phyloP scores from a whole-genome alignment of 2,888 invertebrate genomes.

The Rhamphomyia laevipes region DNA sequence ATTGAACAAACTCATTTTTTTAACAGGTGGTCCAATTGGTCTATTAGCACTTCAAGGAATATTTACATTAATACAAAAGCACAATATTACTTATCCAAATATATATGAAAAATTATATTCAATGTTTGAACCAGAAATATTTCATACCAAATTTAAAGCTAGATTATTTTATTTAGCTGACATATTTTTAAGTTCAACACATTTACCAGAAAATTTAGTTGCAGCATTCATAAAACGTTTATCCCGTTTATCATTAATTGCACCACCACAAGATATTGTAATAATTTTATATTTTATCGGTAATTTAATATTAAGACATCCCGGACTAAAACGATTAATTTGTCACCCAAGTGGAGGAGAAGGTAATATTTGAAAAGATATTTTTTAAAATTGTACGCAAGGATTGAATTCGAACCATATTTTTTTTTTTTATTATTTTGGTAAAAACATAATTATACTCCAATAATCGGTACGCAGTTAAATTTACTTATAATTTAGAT shows the following conservation, averaged over 20 bases:
- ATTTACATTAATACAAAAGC: conserved; percentile 74
- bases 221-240: conserved; percentile 89
- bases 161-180: conserved; percentile 81
- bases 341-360: conserved; percentile 41
- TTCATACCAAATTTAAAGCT: conserved; percentile 80
- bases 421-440: background rate
- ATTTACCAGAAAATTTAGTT: conserved; percentile 80
- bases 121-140: conserved; percentile 83
- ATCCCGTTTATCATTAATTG: conserved; percentile 69
- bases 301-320: conserved; percentile 77
- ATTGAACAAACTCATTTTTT: conserved; percentile 10
- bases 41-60: conserved; percentile 86
- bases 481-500: no score
- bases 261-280: conserved; percentile 66
- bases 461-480: conserved; percentile 10
- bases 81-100: conserved; percentile 91
- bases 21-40: conserved; percentile 71
- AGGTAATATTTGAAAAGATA: conserved; percentile 21
- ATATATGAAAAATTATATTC: conserved; percentile 92
- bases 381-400: conserved; percentile 1
- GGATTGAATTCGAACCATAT: no score
- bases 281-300: conserved; percentile 71
- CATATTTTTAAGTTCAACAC: conserved; percentile 84
- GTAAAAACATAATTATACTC: background rate
- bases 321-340: conserved; percentile 59